Evolutionary conservation across 2,888 invertebrate species (phyloP), one percentile per base, ranked within the genome.

Genomic region (Luperina nickerlii): DNA sequence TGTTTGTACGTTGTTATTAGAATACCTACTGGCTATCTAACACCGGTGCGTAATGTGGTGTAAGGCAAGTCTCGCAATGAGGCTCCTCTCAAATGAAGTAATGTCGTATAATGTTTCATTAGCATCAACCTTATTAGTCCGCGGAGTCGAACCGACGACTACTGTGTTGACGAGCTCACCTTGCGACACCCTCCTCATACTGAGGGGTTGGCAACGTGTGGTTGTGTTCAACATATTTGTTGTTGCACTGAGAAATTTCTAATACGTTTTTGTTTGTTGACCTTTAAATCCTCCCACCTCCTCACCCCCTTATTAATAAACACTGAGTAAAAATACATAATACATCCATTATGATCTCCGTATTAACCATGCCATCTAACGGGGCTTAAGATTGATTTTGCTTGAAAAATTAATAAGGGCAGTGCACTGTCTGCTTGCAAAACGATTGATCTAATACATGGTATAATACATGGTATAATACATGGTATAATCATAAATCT

Each of bases 41-140:
- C 65, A 32, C 63, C 24, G 57, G 27, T 27, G 54, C 38, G 74
- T 45, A 20, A 51, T 67, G 66, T 81, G 68, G 24, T 62, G 74
- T 60, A 80, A 85, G 27, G 72, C 60, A 38, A n/a, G 48, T 75
- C 76, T 71, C 42, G 76, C 51, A 68, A 82, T 60, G 11, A 60
- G 27, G 20, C 45, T 86, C 51, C 38, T 76, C 70, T 75, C 63
- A 48, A 82, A 48, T 86, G 32, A 71, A 65, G 83, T 76, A 83
- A 86, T 72, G 76, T 82, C 63, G 86, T 75, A 60, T 83, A 76
- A 76, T 76, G 45, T 83, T 76, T 65, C 83, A 69, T 54, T 18
- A 60, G 9, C 48, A 48, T 32, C 57, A 20, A 68, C 27, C 51
- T 82, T 18, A 75, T 63, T 82, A 71, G 67, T 70, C 54, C 24